phyloP scores from a whole-genome alignment of 64 coral and sea anemone genomes.

The Platygyra sinensis region DNA sequence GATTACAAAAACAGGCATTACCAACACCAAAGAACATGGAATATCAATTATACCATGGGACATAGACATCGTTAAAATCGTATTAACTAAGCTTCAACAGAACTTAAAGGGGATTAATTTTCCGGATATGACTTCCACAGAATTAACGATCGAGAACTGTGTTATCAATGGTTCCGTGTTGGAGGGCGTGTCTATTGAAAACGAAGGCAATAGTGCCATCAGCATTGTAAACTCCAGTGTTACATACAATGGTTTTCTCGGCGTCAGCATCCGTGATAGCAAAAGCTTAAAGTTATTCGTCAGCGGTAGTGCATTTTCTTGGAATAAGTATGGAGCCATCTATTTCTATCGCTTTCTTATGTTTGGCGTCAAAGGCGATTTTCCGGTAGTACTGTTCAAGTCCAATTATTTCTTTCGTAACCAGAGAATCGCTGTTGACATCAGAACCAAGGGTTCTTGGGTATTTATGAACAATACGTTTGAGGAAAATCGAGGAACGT shows the following conservation, averaged over 20 bases:
- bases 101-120: conserved; percentile 3
- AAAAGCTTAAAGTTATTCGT: conserved; percentile 4
- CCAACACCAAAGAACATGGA: neutral
- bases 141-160: neutral
- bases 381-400: neutral
- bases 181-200: conserved; percentile 6
- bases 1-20: neutral
- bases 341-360: neutral
- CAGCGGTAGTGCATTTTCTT: conserved; percentile 14
- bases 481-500: conserved; percentile 36
- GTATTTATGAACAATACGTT: conserved; percentile 48
- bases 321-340: conserved; percentile 21
- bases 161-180: neutral
- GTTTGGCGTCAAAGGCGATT: neutral
- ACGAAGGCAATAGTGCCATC: neutral
- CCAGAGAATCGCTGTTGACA: conserved; percentile 28
- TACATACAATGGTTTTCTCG: conserved; percentile 13
- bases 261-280: neutral
- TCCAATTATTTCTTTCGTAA: conserved; percentile 50
- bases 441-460: neutral
- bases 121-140: neutral
- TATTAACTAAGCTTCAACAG: neutral
- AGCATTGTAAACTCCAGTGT: conserved; percentile 55
- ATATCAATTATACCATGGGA: conserved; percentile 1
- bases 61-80: conserved; percentile 12